A percentile compares a stretch with the other conserved stretches of the same genome.
phyloP scores from a whole-genome alignment of 2,113 vertebrate genomes.

The Thomomys bottae region DNA sequence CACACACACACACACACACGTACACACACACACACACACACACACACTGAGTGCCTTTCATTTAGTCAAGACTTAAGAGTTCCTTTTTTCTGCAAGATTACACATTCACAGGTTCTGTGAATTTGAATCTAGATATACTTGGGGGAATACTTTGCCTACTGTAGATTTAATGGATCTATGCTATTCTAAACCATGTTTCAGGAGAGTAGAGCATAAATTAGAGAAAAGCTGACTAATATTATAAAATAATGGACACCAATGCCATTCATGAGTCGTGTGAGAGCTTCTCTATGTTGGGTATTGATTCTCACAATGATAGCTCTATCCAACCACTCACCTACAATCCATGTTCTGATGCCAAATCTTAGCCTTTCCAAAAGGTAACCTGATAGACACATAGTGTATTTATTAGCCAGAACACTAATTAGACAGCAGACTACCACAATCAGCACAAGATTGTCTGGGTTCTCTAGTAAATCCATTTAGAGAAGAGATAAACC shows the following conservation, averaged over 20 bases:
- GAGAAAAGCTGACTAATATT: neutral
- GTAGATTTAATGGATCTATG: accelerated
- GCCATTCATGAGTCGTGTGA: accelerated
- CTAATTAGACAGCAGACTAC: neutral
- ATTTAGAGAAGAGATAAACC: neutral
- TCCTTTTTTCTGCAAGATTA: neutral
- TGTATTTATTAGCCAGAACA: too few relatives aligned
- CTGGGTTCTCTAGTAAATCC: neutral
- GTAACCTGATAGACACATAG: neutral
- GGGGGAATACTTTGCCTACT: neutral
- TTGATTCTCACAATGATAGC: accelerated
- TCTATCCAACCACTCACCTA: neutral
- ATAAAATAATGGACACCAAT: neutral
- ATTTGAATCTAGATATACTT: accelerated
- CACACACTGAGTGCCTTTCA: neutral
- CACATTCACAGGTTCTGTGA: neutral
- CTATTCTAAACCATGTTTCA: neutral
- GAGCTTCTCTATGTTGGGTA: neutral
- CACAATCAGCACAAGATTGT: too few relatives aligned
- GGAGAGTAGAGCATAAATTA: neutral
- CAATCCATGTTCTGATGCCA: neutral
- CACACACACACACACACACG: too few relatives aligned
- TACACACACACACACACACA: too few relatives aligned
- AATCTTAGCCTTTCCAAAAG: neutral
- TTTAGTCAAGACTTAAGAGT: neutral